Evolutionary conservation across 2,797 vertebrate genomes (phyloP), one percentile per base, ranked within the genome.

Genomic region (Falco peregrinus): DNA sequence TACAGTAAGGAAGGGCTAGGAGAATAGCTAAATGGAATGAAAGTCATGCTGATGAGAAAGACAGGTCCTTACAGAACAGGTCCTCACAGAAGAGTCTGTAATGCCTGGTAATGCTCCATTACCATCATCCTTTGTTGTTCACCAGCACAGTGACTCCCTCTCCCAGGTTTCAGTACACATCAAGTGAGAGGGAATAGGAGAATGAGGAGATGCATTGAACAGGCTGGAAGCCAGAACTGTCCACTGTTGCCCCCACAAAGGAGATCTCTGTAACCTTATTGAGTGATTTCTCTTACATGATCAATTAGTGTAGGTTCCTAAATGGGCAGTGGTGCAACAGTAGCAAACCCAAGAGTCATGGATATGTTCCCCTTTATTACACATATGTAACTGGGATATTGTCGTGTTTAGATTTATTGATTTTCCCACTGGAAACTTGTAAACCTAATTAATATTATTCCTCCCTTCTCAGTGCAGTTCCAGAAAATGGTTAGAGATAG

Each of bases 11-110:
- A 89, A 15, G 19, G 78, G 31, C 13, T 74, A 61, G 59, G 28
- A 81, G 54, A 64, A 65, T 1, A 67, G 21, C 9, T 70, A 77
- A 84, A 47, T 68, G 17, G 37, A 56, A 13, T 4, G 7, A 53
- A 13, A 51, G 16, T 22, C n/a, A 31, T 10, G 8, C 16, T 73
- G 41, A 84, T 89, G n/a, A 69, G 26, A 74, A 75, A 69, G 28
- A 20, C 8, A 6, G 11, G 11, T 41, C 39, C 13, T 41, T 13
- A 41, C 39, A 41, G 13, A 41, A 41, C 13, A 41, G 1, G 0
- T 41, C n/a, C 54, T 90, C 22, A 13, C 21, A 47, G n/a, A 76
- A 11, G 29, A 12, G 21, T 65, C 59, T 76, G 54, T 16, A 76
- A 29, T 3, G 0, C 8, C n/a, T 43, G 26, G 26, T 21, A 47